Base-by-base conservation (phyloP, 2,888 invertebrate genomes). In the Antheraea yamamai region DNA sequence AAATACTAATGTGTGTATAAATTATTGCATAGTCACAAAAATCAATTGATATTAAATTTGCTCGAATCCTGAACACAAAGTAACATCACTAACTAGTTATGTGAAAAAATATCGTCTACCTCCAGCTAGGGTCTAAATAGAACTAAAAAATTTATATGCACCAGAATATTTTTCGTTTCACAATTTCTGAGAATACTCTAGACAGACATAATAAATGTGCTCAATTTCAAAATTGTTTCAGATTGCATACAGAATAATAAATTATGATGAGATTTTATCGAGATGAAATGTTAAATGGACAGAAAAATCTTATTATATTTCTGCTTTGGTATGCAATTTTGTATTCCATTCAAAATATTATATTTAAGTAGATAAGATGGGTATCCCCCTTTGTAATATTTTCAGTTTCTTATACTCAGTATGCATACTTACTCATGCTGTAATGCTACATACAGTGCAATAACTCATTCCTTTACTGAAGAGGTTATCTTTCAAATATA, bases 131-230 rank as follows among this genome's bases (percentile, higher is more conserved):
- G 4, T 26, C 39, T 39, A 70, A 70, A 64, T 26, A 70, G 18
- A 70, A 70, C 68, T 70, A 70, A 70, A 39, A 64, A 70, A 70
- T 66, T 30, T 66, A 66, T 39, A 39, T 39, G 35, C 68, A 70
- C 39, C 26, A 8, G 12, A 70, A 20, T 70, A 70, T 70, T 70
- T 70, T 70, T 70, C 35, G 20, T 70, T 39, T 39, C 39, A 70
- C 68, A 35, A 70, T 70, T 70, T 20, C 68, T 70, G 39, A 70
- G 68, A 39, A 39, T 39, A 70, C 20, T 70, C 20, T 39, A 70
- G 68, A 70, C 68, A 39, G 68, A 70, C 39, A 35, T 39, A 70
- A 35, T 70, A 39, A 70, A 39, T 39, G 68, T 39, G 68, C 6
- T 70, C 39, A 18, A 39, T 70, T 70, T 70, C 39, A 20, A 70